A percentile compares a stretch with the other conserved stretches of the same genome.
Conservation (phyloP, 2,797 vertebrate genomes). For the Presbytis comata region DNA sequence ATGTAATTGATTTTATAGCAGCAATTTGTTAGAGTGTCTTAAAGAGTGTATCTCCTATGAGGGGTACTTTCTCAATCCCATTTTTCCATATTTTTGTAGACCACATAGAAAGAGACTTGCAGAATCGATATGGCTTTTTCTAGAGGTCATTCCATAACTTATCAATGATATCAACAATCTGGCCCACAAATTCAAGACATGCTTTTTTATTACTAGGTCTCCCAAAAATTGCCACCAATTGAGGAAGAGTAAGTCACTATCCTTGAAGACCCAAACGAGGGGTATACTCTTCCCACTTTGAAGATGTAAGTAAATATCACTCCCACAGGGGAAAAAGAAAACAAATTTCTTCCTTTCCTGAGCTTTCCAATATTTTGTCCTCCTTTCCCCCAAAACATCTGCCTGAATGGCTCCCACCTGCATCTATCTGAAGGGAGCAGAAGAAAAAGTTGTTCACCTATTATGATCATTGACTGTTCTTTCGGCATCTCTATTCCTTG, state of each 20-base stretch:
- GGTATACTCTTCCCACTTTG: neutral
- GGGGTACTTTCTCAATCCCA: neutral
- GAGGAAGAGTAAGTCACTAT: neutral
- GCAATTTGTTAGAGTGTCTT: neutral
- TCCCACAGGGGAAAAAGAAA: neutral
- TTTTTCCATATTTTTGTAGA: neutral
- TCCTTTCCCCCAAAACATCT: neutral
- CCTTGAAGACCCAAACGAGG: neutral
- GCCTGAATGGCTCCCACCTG: neutral
- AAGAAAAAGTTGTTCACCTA: neutral
- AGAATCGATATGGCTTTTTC: neutral
- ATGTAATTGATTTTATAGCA: neutral
- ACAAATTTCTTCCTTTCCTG: neutral
- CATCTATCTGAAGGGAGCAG: neutral
- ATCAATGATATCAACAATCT: neutral
- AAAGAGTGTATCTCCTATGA: neutral
- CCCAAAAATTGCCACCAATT: neutral
- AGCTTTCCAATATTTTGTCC: neutral
- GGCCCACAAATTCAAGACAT: neutral
- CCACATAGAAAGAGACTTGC: neutral
- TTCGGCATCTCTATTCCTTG: too few species aligned
- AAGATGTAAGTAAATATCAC: neutral
- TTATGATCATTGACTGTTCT: neutral
- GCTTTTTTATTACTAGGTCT: too few species aligned
- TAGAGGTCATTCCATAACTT: neutral